These are phyloP conservation scores for Isurus oxyrinchus DNA, from an alignment of 2,113 vertebrate genomes.

Conservation along the genomic window DNA sequence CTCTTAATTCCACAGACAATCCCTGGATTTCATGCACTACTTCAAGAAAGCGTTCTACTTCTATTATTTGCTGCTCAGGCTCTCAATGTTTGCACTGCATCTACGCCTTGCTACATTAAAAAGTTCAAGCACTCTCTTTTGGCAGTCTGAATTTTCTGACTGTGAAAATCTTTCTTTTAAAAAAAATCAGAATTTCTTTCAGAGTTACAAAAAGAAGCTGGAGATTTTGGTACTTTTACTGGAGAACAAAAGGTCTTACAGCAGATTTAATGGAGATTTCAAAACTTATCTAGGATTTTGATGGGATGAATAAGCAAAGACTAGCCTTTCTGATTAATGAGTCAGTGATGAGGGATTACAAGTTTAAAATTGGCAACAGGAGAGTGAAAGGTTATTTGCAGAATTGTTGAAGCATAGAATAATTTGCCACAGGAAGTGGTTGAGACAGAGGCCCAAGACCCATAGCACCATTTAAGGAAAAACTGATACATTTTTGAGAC, in stretches of 20 bases:
- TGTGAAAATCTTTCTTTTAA: neutral
- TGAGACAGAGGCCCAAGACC: neutral
- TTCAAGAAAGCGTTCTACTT: neutral
- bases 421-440: neutral
- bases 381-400: neutral
- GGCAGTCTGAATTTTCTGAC: neutral
- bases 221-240: neutral
- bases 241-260: neutral
- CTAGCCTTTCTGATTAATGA: neutral
- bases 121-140: neutral
- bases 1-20: neutral
- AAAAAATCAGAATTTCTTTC: neutral
- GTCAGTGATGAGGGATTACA: neutral
- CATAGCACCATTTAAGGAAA: neutral
- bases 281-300: neutral
- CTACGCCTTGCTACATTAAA: neutral
- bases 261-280: neutral
- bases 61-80: neutral
- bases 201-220: neutral
- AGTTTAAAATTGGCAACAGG: neutral
- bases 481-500: neutral
- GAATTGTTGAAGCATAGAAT: neutral
- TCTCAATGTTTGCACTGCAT: neutral
- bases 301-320: neutral
- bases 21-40: neutral